Conservation (phyloP, 1,140 invertebrate species). For the Drosophila azteca region DNA sequence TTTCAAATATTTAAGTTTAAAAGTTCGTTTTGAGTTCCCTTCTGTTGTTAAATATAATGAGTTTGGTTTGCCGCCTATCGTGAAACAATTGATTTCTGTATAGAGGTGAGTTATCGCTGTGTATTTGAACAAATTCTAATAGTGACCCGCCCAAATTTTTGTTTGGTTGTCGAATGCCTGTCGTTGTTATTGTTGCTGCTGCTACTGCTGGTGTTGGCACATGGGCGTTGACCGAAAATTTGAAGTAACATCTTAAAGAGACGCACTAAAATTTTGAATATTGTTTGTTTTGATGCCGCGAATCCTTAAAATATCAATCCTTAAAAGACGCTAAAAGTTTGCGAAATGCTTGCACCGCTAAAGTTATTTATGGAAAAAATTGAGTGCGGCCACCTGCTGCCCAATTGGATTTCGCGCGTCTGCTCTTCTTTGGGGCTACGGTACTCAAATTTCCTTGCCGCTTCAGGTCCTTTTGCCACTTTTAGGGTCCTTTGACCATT, state of each 20-base stretch:
- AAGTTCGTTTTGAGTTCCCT: constrained; percentile 42
- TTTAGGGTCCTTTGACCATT: constrained; percentile 42
- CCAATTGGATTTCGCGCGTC: constrained; percentile 57
- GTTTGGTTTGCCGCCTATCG: constrained; percentile 11
- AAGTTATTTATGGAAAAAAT: no score
- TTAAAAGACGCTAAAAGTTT: no score
- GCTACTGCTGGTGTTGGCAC: constrained; percentile 52
- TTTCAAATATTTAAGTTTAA: constrained; percentile 8
- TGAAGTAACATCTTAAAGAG: constrained; percentile 13
- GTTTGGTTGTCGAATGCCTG: constrained; percentile 59
- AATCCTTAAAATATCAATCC: no score
- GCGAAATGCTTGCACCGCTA: no score
- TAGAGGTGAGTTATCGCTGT: constrained; percentile 38
- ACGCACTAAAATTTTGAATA: neutral
- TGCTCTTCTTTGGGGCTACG: constrained; percentile 7
- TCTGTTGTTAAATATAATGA: constrained; percentile 58
- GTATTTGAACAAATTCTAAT: neutral
- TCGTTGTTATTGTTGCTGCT: constrained; percentile 64
- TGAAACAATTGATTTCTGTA: constrained; percentile 13
- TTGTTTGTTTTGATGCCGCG: neutral
- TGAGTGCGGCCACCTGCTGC: constrained; percentile 60
- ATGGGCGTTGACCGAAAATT: constrained; percentile 81
- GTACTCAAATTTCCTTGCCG: constrained; percentile 56
- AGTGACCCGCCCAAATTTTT: constrained; percentile 67
- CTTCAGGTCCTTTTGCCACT: constrained; percentile 2